Evolutionary conservation across 1,140 invertebrate genomes (phyloP).

Genomic region (Zophobas atratus): DNA sequence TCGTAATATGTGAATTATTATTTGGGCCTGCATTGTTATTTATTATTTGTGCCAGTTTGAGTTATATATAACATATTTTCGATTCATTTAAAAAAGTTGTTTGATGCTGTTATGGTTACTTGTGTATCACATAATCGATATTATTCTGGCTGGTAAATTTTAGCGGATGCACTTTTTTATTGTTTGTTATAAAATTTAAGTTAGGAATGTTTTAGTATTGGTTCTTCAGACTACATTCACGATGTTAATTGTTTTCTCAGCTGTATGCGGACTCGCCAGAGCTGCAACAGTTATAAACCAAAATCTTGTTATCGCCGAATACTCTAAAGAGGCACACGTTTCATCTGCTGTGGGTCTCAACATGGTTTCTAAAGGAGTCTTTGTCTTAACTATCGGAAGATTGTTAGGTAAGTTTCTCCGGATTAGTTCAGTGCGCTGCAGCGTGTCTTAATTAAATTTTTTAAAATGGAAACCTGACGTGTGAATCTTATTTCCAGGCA

Average conservation of each 20-base stretch:
- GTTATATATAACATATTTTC: too few relatives aligned
- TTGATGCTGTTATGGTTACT: too few relatives aligned
- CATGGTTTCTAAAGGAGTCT: conserved; percentile 81
- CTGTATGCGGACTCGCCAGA: conserved; percentile 75
- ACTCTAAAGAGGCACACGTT: conserved; percentile 73
- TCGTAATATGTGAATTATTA: too few relatives aligned
- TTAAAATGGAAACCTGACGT: conserved; percentile 1
- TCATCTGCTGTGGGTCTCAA: conserved; percentile 80
- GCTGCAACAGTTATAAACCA: conserved; percentile 80
- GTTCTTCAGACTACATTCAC: conserved; percentile 69
- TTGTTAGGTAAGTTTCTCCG: conserved; percentile 72
- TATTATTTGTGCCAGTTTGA: too few relatives aligned
- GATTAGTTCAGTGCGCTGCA: conserved; percentile 1
- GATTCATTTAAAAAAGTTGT: too few relatives aligned
- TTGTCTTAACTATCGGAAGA: conserved; percentile 77
- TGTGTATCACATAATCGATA: background rate
- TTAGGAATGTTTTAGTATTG: conserved; percentile 65
- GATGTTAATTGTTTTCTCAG: conserved; percentile 68
- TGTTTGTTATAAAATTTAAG: background rate
- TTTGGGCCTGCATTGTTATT: too few relatives aligned
- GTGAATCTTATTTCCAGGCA: conserved; percentile 16
- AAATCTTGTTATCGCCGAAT: conserved; percentile 79
- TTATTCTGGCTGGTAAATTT: conserved; percentile 21
- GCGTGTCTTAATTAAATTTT: background rate
- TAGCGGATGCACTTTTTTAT: conserved; percentile 15